These are phyloP conservation scores for Tholera decimalis DNA, from an alignment of 2,888 invertebrate genomes.

Conservation along the genomic window DNA sequence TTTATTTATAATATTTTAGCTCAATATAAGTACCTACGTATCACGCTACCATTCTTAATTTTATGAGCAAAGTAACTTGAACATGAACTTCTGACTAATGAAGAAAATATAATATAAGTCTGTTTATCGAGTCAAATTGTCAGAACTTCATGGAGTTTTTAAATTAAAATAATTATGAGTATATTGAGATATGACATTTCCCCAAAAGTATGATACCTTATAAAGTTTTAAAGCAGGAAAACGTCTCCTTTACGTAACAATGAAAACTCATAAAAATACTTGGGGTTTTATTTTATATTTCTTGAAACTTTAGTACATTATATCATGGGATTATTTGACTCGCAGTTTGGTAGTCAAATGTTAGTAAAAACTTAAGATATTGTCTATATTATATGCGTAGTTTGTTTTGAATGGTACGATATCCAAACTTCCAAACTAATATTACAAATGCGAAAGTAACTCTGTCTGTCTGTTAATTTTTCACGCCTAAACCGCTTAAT, in stretches of 20 bases:
- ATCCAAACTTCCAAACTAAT: no score
- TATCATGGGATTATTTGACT: background rate
- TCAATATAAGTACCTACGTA: slow-evolving; percentile 17
- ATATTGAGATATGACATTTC: slow-evolving; percentile 26
- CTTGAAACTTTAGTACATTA: slow-evolving; percentile 17
- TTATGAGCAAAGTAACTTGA: background rate
- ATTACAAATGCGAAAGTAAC: no score
- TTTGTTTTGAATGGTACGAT: no score
- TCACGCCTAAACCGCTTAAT: no score
- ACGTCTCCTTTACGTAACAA: slow-evolving; percentile 27
- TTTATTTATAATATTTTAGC: slow-evolving; percentile 55
- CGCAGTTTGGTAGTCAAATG: no score
- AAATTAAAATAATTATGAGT: background rate
- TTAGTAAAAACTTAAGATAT: no score
- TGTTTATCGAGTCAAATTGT: background rate
- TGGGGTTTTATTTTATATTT: background rate
- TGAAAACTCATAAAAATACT: background rate
- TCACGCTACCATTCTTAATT: slow-evolving; percentile 10
- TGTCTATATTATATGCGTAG: no score
- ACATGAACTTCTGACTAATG: background rate
- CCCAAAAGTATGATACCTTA: slow-evolving; percentile 16
- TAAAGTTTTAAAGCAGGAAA: slow-evolving; percentile 36
- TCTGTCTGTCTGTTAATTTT: no score
- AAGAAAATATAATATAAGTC: slow-evolving; percentile 1
- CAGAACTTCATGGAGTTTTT: slow-evolving; percentile 12